Percentiles rank a stretch among this genome's conserved stretches.
Evolutionary conservation across 2,888 invertebrate species (phyloP).

Genomic region (Cylindroiulus punctatus): DNA sequence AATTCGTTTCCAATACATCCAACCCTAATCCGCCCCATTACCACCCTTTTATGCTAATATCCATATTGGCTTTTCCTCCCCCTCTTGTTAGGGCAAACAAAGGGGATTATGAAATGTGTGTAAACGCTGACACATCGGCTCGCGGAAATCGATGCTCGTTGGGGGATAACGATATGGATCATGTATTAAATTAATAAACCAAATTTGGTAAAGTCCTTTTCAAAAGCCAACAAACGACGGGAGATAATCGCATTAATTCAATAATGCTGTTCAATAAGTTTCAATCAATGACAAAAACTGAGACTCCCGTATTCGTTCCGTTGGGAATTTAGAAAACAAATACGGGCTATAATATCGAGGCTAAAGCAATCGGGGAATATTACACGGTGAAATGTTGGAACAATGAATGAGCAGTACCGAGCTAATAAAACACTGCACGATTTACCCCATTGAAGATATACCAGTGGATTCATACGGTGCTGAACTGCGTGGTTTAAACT

Average conservation of each 20-base stretch:
- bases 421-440: too few relatives aligned
- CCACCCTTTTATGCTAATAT: not conserved
- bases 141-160: slow-evolving; percentile 43
- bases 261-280: not conserved
- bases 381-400: too few relatives aligned
- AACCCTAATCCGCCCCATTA: not conserved
- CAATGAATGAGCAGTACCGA: too few relatives aligned
- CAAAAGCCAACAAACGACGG: slow-evolving; percentile 31
- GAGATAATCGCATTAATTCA: slow-evolving; percentile 47
- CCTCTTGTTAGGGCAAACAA: not conserved
- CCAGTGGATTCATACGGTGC: too few relatives aligned
- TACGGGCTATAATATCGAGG: not conserved
- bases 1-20: not conserved
- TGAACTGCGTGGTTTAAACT: too few relatives aligned
- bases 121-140: slow-evolving; percentile 55
- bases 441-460: too few relatives aligned
- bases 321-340: not conserved
- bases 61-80: slow-evolving; percentile 1
- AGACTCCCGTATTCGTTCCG: not conserved
- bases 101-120: slow-evolving; percentile 48
- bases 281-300: not conserved
- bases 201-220: not conserved
- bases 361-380: too few relatives aligned
- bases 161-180: slow-evolving; percentile 19
- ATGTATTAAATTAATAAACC: slow-evolving; percentile 50